Evolutionary conservation across 2,797 vertebrate species (phyloP), one percentile per base, ranked within the genome.

Genomic region (Decapterus maruadsi): DNA sequence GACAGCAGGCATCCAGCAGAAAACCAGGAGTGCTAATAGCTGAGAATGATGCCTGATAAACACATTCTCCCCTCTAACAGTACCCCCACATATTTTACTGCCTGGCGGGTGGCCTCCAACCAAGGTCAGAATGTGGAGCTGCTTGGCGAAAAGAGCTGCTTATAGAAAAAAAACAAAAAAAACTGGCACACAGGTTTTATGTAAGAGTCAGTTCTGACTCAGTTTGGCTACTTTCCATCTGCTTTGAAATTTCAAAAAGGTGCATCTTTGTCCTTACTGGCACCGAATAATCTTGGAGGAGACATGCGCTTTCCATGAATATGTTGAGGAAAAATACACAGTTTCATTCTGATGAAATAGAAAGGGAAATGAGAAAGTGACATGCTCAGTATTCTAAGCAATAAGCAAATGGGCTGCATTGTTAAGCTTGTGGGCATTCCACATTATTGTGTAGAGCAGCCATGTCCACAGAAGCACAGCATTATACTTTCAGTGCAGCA

Each of bases 41-140:
- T 22, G 81, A 85, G 80, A 87, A 91, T 87, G 89, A 88, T 82
- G 82, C 68, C 84, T 76, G 83, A 91, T 89, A 91, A 91, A 92
- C 84, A 92, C 38, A 9, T 73, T 76, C 77, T 77, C 62, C 73
- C 48, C 22, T 70, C 62, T 46, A 56, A 74, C 74, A 59, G 59
- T 72, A 29, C 75, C 79, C 76, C 79, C 55, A 73, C 80, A 69
- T 84, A 73, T 82, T 87, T 77, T 80, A 72, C 73, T 60, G 76
- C 70, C 72, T 77, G 61, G 74, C 82, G 80, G 70, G 63, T 75
- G 84, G 88, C 86, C 79, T 89, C 72, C 48, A 84, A 56, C 62
- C 88, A 89, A 93, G 89, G 92, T 90, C 89, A 92, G 45, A 70
- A 69, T 75, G 73, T 75, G 76, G 73, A 84, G 75, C 29, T 62